A percentile compares a stretch with the other conserved stretches of the same genome.
Conservation (phyloP, 1,140 invertebrate species). For the Philotrypesis tridentata region DNA sequence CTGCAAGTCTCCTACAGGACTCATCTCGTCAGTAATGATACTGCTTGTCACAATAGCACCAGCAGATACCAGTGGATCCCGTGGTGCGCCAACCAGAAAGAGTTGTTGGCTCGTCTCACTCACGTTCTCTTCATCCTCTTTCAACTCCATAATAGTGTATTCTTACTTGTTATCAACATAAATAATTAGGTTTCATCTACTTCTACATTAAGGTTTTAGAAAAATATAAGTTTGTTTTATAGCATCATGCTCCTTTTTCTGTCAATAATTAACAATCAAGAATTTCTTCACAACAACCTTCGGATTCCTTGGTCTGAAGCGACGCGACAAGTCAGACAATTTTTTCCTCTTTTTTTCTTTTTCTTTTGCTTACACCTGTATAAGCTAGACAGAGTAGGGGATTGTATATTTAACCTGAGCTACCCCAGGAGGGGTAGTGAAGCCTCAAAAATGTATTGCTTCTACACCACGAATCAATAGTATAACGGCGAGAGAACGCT, state of each 20-base stretch:
- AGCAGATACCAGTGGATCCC: constrained; percentile 67
- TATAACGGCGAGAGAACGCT: constrained; percentile 52
- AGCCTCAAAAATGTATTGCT: constrained; percentile 71
- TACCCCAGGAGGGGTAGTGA: constrained; percentile 67
- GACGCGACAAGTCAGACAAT: constrained; percentile 54
- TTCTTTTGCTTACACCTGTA: constrained; percentile 62
- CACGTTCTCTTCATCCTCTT: constrained; percentile 66
- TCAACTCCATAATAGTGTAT: constrained; percentile 64
- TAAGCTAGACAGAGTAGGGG: constrained; percentile 61
- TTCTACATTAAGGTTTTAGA: background rate
- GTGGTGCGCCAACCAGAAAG: constrained; percentile 65
- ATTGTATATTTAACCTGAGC: constrained; percentile 65
- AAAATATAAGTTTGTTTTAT: constrained; percentile 9
- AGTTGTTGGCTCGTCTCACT: constrained; percentile 61
- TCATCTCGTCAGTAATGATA: constrained; percentile 62
- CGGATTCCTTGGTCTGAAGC: constrained; percentile 50
- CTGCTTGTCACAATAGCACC: constrained; percentile 62
- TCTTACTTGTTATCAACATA: background rate
- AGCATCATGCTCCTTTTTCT: background rate
- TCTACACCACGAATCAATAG: constrained; percentile 70
- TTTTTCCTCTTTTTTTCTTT: constrained; percentile 57
- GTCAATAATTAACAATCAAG: background rate
- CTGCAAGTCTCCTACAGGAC: constrained; percentile 64
- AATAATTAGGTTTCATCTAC: background rate
- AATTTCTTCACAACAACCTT: constrained; percentile 50